A percentile compares a stretch with the other conserved stretches of the same genome.
phyloP scores from a whole-genome alignment of 2,113 vertebrate genomes.

The Lepidothrix coronata region DNA sequence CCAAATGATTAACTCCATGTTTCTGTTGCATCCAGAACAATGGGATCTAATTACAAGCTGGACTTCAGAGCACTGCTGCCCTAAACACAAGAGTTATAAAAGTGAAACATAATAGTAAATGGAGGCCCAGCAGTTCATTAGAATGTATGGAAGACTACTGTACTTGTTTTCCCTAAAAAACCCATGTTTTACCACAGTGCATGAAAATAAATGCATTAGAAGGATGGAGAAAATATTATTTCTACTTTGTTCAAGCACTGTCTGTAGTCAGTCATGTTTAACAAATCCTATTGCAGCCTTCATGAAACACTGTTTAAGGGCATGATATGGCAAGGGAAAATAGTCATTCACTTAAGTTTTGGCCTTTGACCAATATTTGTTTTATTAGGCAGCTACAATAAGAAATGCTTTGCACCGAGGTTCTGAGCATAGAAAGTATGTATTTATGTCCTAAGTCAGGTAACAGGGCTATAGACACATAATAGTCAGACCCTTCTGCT shows the following conservation, averaged over 20 bases:
- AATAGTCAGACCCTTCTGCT: background rate
- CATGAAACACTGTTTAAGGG: background rate
- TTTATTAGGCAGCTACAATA: background rate
- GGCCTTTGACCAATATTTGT: background rate
- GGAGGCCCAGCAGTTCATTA: background rate
- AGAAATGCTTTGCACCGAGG: background rate
- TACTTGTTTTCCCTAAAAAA: background rate
- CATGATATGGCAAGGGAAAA: background rate
- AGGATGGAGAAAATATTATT: background rate
- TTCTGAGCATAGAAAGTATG: background rate
- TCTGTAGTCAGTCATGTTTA: background rate
- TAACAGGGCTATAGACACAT: background rate
- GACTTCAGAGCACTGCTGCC: background rate
- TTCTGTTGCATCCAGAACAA: background rate
- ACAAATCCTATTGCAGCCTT: background rate
- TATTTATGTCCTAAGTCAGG: background rate
- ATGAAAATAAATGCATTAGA: background rate
- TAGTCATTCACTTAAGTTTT: background rate
- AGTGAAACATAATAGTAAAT: background rate
- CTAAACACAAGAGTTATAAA: background rate
- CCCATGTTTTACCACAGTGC: background rate
- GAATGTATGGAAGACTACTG: background rate
- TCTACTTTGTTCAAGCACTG: background rate
- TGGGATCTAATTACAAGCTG: background rate
- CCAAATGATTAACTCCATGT: background rate